Percentiles rank a stretch among this genome's conserved stretches.
Conservation (phyloP, 1,140 invertebrate species). For the Heliconius hewitsoni region DNA sequence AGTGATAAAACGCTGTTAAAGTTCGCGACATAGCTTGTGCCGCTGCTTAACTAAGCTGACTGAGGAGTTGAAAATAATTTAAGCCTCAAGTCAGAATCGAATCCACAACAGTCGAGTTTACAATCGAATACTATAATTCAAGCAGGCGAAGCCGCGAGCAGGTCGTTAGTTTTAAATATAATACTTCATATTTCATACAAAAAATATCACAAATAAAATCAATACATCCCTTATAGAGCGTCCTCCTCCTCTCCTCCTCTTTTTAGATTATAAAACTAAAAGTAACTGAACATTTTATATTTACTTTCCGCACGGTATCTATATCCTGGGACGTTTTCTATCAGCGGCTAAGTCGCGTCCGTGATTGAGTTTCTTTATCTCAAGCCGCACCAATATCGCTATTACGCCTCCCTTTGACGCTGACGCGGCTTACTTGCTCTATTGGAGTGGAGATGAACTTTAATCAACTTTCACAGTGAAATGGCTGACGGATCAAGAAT, state of each 20-base stretch:
- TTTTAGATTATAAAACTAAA: too few species aligned
- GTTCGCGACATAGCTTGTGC: too few species aligned
- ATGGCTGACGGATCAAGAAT: background rate
- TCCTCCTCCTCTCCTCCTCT: too few species aligned
- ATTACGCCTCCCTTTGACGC: constrained; percentile 26
- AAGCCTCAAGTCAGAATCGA: too few species aligned
- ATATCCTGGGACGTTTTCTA: constrained; percentile 1
- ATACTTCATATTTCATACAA: too few species aligned
- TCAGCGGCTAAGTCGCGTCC: background rate
- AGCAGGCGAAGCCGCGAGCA: too few species aligned
- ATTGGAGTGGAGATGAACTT: constrained; percentile 23
- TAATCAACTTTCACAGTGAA: constrained; percentile 4
- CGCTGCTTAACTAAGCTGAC: too few species aligned
- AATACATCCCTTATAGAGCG: background rate
- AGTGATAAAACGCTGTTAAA: too few species aligned
- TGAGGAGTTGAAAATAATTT: too few species aligned
- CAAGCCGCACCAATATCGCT: constrained; percentile 24
- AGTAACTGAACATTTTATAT: background rate
- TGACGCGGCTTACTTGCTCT: constrained; percentile 24
- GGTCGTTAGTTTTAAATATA: too few species aligned
- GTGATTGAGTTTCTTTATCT: constrained; percentile 29
- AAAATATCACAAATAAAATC: background rate
- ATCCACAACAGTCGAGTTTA: too few species aligned
- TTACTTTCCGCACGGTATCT: background rate
- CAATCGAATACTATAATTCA: too few species aligned